Base-by-base conservation (phyloP, 2,113 vertebrate species). In the Mungos mungo region DNA sequence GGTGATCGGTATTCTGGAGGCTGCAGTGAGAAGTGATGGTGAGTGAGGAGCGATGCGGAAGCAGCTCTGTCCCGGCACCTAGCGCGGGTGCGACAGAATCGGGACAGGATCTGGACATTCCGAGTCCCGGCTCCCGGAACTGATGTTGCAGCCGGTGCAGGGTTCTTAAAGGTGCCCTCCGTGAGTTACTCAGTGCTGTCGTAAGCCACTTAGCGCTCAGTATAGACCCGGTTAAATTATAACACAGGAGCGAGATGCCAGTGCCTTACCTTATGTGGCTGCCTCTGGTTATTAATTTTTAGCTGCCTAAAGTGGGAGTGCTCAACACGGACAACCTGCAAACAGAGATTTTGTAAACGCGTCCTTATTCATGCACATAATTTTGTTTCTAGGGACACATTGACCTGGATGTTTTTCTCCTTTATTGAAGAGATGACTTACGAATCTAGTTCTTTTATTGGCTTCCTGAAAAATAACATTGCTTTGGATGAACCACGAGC, bases 341-440 rank as follows among this genome's bases (percentile, higher is more conserved):
- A 50, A 35, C 65, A 76, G 27, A 71, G 88, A 15, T 60, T 90
- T 88, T 83, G 38, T 31, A 25, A 57, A 57, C n/a, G 57, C n/a
- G 11, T 81, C n/a, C 11, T 1, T 10, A 1, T 41, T 88, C 84
- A 52, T 92, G 71, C 35, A 71, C 25, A 68, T 65, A 19, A 66
- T 45, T 94, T 74, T 60, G 7, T 81, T 87, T 83, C 80, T 92
- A 50, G 92, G 87, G 87, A 76, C 60, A 69, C 5, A 18, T 16
- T 95, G 94, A 60, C 80, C 97, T 95, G 84, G 65, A 57, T 69
- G 10, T 60, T 94, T 94, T 47, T 33, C 71, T 86, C 52, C 52
- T 3, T 50, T 86, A 74, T 63, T 83, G 83, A 90, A 92, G 63
- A 81, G 88, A 71, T 63, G 47, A 85, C 63, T 84, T 91, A 76